A percentile compares a stretch with the other conserved stretches of the same genome.
These are phyloP conservation scores for Empis stercorea DNA, from an alignment of 2,888 invertebrate genomes.

Conservation along the genomic window DNA sequence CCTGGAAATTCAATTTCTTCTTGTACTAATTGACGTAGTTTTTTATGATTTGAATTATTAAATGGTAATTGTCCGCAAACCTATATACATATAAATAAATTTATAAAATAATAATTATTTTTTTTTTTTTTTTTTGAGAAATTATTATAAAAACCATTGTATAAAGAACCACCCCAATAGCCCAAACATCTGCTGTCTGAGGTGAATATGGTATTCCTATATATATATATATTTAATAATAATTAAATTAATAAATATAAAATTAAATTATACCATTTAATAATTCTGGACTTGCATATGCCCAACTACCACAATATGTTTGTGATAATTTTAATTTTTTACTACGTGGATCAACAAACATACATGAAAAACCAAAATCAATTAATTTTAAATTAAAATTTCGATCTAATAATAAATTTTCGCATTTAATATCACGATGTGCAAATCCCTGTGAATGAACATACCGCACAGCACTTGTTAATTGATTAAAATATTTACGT, in stretches of 20 bases:
- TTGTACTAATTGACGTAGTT: slow-evolving; percentile 56
- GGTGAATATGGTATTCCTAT: slow-evolving; percentile 60
- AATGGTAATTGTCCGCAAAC: slow-evolving; percentile 59
- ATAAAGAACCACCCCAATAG: slow-evolving; percentile 75
- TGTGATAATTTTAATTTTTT: slow-evolving; percentile 56
- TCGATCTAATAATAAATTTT: slow-evolving; percentile 62
- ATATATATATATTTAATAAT: neutral
- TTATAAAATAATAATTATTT: no score
- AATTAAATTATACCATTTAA: slow-evolving; percentile 38
- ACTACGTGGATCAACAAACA: slow-evolving; percentile 52
- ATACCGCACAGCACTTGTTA: slow-evolving; percentile 62
- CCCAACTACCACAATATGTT: slow-evolving; percentile 82
- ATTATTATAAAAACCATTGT: slow-evolving; percentile 50
- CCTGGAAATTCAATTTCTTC: slow-evolving; percentile 25
- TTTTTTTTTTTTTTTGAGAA: no score
- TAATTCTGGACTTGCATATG: slow-evolving; percentile 81
- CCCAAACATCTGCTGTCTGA: slow-evolving; percentile 71
- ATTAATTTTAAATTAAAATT: slow-evolving; percentile 61
- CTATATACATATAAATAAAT: no score
- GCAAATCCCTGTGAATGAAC: slow-evolving; percentile 71
- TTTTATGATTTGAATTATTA: slow-evolving; percentile 65
- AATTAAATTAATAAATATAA: neutral
- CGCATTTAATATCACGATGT: slow-evolving; percentile 73
- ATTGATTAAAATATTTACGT: slow-evolving; percentile 57
- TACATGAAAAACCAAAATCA: slow-evolving; percentile 71